Base-by-base conservation (phyloP, 92 coral and sea anemone genomes). In the Paramuricea clavata region DNA sequence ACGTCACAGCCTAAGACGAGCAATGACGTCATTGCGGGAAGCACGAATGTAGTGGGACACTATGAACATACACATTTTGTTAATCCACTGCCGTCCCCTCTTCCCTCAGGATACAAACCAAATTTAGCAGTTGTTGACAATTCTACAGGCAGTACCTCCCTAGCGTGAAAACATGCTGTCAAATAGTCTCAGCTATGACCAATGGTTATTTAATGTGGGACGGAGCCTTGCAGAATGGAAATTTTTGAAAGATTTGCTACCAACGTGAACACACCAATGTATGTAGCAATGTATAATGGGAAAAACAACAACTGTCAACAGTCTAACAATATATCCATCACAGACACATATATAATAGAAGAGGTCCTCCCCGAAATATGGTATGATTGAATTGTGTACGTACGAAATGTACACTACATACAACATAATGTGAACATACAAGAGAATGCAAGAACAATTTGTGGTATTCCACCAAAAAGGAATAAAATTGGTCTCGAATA, bases 91-190 rank as follows among this genome's bases (percentile, higher is more conserved):
- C 72, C 49, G 41, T 26, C 4, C 12, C 54, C 83, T 10, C 65
- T 78, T 0, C 83, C 83, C 32, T 9, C 74, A n/a, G 72, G 72
- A 34, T 78, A 56, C 16, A 42, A 26, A 3, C 84, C 84, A 21
- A 41, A 32, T 39, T 60, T 79, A 41, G 73, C 84, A n/a, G 33
- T 27, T 16, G 2, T 60, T 22, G 73, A 79, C 39, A 11, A 52
- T 54, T 50, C 71, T 17, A 30, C 68, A 13, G 7, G 2, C 12
- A 39, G 47, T 60, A 79, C 15, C 27, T 59, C 84, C 23, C 1
- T 16, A 36, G 73, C 57, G 57, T 79, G 56, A 79, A 39, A 23
- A 44, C 26, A 1, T 19, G 23, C 15, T 72, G 31, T 31, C 31
- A 4, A 39, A 39, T 4, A 4, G 44, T 39, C n/a, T n/a, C n/a